Percentiles rank a stretch among this genome's conserved stretches.
These are phyloP conservation scores for Psylliodes chrysocephalus DNA, from an alignment of 2,888 invertebrate genomes.

Conservation along the genomic window DNA sequence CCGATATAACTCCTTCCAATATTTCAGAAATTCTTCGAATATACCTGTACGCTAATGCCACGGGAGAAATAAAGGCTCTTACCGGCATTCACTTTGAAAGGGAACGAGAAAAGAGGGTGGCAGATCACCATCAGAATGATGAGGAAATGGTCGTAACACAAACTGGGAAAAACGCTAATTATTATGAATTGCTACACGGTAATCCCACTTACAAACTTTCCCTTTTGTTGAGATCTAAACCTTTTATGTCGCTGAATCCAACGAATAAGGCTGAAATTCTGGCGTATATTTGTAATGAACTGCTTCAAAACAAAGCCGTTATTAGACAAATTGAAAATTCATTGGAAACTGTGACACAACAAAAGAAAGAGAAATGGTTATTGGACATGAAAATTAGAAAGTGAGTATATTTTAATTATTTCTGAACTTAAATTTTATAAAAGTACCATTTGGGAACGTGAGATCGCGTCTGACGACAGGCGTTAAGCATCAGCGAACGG, in stretches of 20 bases:
- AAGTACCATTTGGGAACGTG: too few relatives aligned
- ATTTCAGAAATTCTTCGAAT: slow-evolving; percentile 92
- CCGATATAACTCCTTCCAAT: slow-evolving; percentile 91
- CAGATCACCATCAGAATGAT: slow-evolving; percentile 84
- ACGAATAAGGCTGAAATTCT: slow-evolving; percentile 89
- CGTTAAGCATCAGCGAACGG: too few relatives aligned
- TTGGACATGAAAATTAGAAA: slow-evolving; percentile 93
- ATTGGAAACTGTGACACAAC: slow-evolving; percentile 85
- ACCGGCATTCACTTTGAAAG: slow-evolving; percentile 85
- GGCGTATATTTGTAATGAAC: slow-evolving; percentile 93
- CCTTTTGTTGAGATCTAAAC: slow-evolving; percentile 81
- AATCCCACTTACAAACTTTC: slow-evolving; percentile 84
- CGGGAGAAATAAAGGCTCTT: slow-evolving; percentile 84
- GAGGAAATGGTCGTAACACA: slow-evolving; percentile 74
- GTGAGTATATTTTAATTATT: too few relatives aligned
- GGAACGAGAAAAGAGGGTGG: slow-evolving; percentile 81
- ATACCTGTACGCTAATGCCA: slow-evolving; percentile 90
- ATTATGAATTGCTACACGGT: slow-evolving; percentile 80
- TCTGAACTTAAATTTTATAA: too few relatives aligned
- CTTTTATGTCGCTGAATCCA: slow-evolving; percentile 86
- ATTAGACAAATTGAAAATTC: slow-evolving; percentile 85
- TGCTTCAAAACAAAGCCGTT: slow-evolving; percentile 92
- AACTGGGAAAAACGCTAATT: slow-evolving; percentile 80
- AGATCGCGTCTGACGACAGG: too few relatives aligned
- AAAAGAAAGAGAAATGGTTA: slow-evolving; percentile 91